A percentile compares a stretch with the other conserved stretches of the same genome.
phyloP scores from a whole-genome alignment of 2,888 invertebrate genomes.

The Trissolcus japonicus region DNA sequence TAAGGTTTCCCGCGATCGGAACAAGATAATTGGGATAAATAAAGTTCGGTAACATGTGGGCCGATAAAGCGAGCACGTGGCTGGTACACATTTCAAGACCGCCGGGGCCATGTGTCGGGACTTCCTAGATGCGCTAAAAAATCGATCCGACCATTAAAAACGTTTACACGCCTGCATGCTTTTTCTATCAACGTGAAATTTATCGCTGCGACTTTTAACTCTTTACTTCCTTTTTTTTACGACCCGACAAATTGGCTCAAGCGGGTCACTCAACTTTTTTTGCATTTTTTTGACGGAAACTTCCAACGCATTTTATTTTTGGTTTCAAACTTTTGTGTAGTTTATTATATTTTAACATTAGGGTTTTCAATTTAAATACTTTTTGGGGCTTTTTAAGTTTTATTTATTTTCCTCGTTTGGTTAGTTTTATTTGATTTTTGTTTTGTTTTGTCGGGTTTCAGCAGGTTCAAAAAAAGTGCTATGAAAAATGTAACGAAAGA shows the following conservation, averaged over 20 bases:
- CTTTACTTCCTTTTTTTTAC: slow-evolving; percentile 10
- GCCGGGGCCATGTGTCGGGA: slow-evolving; percentile 52
- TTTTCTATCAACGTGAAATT: slow-evolving; percentile 16
- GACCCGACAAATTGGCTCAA: no score
- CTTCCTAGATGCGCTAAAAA: slow-evolving; percentile 48
- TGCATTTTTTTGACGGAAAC: no score
- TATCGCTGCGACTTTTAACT: slow-evolving; percentile 14
- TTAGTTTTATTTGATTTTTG: no score
- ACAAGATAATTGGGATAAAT: slow-evolving; percentile 19
- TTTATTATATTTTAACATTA: no score
- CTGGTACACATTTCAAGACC: slow-evolving; percentile 45
- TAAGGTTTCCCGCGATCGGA: slow-evolving; percentile 4
- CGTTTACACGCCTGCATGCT: slow-evolving; percentile 43
- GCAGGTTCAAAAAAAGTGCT: not conserved
- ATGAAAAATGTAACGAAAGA: not conserved
- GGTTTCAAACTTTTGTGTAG: no score
- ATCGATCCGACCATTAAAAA: slow-evolving; percentile 46
- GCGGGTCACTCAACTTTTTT: no score
- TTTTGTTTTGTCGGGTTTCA: not conserved
- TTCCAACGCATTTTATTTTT: no score
- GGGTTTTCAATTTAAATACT: no score
- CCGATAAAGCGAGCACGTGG: slow-evolving; percentile 53
- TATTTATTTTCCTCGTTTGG: no score
- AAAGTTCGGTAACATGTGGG: slow-evolving; percentile 18
- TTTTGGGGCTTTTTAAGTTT: no score